A percentile compares a stretch with the other conserved stretches of the same genome.
Conservation (phyloP, 2,888 invertebrate species). For the Lottia gigantea region DNA sequence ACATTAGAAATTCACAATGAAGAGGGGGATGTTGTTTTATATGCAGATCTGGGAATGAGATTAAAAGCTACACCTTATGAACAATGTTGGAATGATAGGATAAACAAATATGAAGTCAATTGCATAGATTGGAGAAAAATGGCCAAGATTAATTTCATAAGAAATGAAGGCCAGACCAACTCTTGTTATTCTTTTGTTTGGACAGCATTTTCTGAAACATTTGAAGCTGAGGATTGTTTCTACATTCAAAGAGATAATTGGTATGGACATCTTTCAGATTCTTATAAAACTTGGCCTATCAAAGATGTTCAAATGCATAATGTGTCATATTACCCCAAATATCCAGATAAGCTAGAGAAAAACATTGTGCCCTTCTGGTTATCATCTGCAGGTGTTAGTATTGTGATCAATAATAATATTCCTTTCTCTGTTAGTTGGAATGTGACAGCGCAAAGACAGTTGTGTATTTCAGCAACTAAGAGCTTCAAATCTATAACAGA, state of each 20-base stretch:
- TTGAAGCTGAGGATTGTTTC: slow-evolving; percentile 36
- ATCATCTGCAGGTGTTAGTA: slow-evolving; percentile 31
- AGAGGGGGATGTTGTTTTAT: slow-evolving; percentile 33
- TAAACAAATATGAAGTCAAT: slow-evolving; percentile 23
- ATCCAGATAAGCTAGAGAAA: slow-evolving; percentile 28
- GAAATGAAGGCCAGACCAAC: slow-evolving; percentile 26
- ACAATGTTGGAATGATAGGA: slow-evolving; percentile 30
- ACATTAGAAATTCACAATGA: slow-evolving; percentile 33
- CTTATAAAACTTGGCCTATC: slow-evolving; percentile 20
- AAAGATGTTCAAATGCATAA: slow-evolving; percentile 19
- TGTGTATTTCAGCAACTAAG: slow-evolving; percentile 32
- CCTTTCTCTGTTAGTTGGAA: slow-evolving; percentile 34
- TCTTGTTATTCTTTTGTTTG: slow-evolving; percentile 34
- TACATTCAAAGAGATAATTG: slow-evolving; percentile 29
- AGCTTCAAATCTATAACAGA: slow-evolving; percentile 13
- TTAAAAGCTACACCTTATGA: slow-evolving; percentile 34
- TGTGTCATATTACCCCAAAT: slow-evolving; percentile 30
- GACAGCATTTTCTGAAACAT: slow-evolving; percentile 26
- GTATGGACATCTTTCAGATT: slow-evolving; percentile 17
- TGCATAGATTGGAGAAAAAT: slow-evolving; percentile 35
- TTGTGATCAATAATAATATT: slow-evolving; percentile 32
- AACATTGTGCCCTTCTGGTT: slow-evolving; percentile 37
- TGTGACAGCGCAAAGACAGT: slow-evolving; percentile 34
- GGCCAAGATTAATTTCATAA: slow-evolving; percentile 29
- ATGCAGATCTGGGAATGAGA: slow-evolving; percentile 34